Evolutionary conservation across 2,113 vertebrate genomes (phyloP), one percentile per base, ranked within the genome.

Genomic region (Rhabdornis inornatus): DNA sequence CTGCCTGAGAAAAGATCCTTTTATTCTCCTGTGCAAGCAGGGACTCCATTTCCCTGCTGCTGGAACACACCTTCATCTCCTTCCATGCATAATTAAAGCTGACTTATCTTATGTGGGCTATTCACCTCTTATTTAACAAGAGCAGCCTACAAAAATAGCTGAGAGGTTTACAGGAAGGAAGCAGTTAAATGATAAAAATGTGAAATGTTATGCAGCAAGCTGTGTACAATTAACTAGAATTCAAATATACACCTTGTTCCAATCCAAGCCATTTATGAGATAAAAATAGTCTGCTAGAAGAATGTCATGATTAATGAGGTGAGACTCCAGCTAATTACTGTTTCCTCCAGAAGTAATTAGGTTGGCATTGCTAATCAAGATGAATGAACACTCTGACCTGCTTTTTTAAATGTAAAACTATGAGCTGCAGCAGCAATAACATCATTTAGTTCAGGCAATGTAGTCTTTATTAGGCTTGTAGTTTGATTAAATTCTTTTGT

Each of bases 291-390:
- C 98, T 97, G 97, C 97, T 98, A 98, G 98, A 98, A 99, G 98
- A 98, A 98, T 98, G 99, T 98, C 98, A 98, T 99, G 99, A 99
- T 99, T 99, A 99, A 99, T 98, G 99, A 99, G 99, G 99, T 99
- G 98, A 99, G 99, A 99, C 99, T 99, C 95, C 95, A 98, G 98
- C 98, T 99, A 99, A 99, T 99, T 99, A 99, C 98, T 98, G 99
- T 98, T 99, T 99, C 99, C 98, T 99, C 98, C 98, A 98, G 98
- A 98, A 98, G 98, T 99, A 99, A 99, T 99, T 99, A 99, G 99
- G 98, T 99, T 99, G 99, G 98, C 98, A 98, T 98, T 95, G 98
- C 98, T 99, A 99, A 99, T 99, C 98, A 99, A 98, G 98, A 99
- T 98, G 98, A 99, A 99, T 98, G 98, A 98, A 98, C 96, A 96